Base-by-base conservation (phyloP, 2,888 invertebrate genomes). In the Crematogaster levior region DNA sequence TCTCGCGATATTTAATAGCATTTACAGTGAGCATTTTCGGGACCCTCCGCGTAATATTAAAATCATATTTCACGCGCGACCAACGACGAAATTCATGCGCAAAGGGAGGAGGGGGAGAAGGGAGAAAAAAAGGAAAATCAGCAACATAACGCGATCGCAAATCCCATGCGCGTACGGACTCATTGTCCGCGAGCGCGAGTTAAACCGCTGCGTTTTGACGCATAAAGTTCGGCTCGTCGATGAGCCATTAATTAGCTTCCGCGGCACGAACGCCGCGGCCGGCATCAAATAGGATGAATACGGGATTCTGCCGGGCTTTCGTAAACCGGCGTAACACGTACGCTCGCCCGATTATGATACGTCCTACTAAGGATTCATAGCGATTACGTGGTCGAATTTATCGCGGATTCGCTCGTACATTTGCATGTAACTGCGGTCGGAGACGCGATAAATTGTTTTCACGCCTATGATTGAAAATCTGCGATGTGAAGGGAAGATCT, bases 221-320 rank as follows among this genome's bases (percentile, higher is more conserved):
- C 89, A 89, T 89, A 87, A 89, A 89, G 87, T 89, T 85, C 73
- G 85, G 60, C 66, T 74, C 81, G 83, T 87, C 89, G 88, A 89
- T 89, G 89, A 89, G 89, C 89, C 86, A 84, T 89, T 89, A 89
- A 89, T 89, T 89, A 89, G 87, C 88, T 88, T 89, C 84, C 87
- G 40, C 83, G 85, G 88, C 89, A 89, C 89, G 89, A 82, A 89
- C 89, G 87, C 85, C 70, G 65, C 83, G 66, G 30, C 46, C 40
- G 48, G 89, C 46, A 86, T 89, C 87, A 89, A 89, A 89, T 82
- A 81, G 89, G 84, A 89, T 86, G 85, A 88, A 89, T 82, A 68
- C 81, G 84, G 74, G 85, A 81, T 84, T 82, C n/a, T 10, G 51
- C 34, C 81, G 79, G 37, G 81, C 82, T 81, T 84, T 82, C 83